Base-by-base conservation (phyloP, 2,888 invertebrate species). In the Metacarcinus magister region DNA sequence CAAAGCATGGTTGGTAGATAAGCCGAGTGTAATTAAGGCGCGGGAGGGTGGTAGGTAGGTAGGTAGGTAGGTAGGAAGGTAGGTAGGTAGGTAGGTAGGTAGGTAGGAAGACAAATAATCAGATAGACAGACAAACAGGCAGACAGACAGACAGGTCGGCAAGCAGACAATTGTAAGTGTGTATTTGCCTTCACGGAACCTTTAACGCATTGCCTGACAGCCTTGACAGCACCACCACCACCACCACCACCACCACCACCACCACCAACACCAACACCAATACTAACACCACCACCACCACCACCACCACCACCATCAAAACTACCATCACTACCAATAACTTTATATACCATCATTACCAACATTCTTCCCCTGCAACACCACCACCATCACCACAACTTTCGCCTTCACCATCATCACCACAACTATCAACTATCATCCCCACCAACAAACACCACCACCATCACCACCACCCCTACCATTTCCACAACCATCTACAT, bases 151-250 rank as follows among this genome's bases (percentile, higher is more conserved):
- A 75, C 75, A 75, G 90, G 46, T 43, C 3, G 90, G 46, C 43
- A 90, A 46, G 46, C 43, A 90, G 90, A 90, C 43, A 90, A 75
- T 75, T 75, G 75, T 75, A 75, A 75, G n/a, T 75, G 75, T n/a
- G 75, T 75, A 75, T 75, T 75, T 75, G 75, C 28, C 75, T 75
- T 75, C 75, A 75, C 75, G n/a, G 75, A 75, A 75, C 75, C 75
- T 75, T 75, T 75, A 75, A 7, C 75, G 75, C 75, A 75, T n/a
- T 75, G 75, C 75, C 75, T n/a, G 75, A 75, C 75, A 75, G n/a
- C 75, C 28, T 75, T 23, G 28, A 23, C 23, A 28, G n/a, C 75
- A 2, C n/a, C 75, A 75, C 28, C 75, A 75, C 75, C 75, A 23
- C 75, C n/a, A 28, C 75, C 75, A 75, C 75, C 75, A 75, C 75